Evolutionary conservation across 2,797 vertebrate genomes (phyloP).

Genomic region (Antennarius maculatus): DNA sequence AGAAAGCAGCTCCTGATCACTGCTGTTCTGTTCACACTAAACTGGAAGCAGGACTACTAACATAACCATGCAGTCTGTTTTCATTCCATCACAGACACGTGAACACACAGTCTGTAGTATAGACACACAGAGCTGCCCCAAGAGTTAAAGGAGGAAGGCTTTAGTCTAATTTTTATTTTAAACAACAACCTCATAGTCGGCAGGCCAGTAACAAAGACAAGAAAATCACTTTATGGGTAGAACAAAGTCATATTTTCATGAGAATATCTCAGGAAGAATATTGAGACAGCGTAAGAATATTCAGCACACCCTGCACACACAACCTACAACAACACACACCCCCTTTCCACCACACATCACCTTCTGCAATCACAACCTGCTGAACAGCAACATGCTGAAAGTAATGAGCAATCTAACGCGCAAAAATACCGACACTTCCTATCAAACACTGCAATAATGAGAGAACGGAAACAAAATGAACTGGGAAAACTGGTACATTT

Average conservation of each 20-base stretch:
- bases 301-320: not conserved
- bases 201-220: not conserved
- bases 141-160: constrained; percentile 33
- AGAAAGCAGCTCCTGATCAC: constrained; percentile 81
- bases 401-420: not conserved
- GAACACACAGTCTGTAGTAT: constrained; percentile 8
- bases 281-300: too few relatives aligned
- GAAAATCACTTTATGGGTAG: not conserved
- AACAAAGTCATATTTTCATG: too few relatives aligned
- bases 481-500: constrained; percentile 5
- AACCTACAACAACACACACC: not conserved
- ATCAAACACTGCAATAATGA: too few relatives aligned
- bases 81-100: constrained; percentile 55
- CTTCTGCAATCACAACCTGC: not conserved
- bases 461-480: not conserved
- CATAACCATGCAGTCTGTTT: constrained; percentile 86
- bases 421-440: too few relatives aligned
- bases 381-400: not conserved
- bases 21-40: constrained; percentile 93
- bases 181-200: constrained; percentile 2
- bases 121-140: not conserved
- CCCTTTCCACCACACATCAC: not conserved
- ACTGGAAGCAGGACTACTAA: constrained; percentile 92
- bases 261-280: too few relatives aligned
- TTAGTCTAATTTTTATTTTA: constrained; percentile 2